These are phyloP conservation scores for Hirtodrosophila confusa DNA, from an alignment of 2,888 invertebrate species.

Conservation along the genomic window DNA sequence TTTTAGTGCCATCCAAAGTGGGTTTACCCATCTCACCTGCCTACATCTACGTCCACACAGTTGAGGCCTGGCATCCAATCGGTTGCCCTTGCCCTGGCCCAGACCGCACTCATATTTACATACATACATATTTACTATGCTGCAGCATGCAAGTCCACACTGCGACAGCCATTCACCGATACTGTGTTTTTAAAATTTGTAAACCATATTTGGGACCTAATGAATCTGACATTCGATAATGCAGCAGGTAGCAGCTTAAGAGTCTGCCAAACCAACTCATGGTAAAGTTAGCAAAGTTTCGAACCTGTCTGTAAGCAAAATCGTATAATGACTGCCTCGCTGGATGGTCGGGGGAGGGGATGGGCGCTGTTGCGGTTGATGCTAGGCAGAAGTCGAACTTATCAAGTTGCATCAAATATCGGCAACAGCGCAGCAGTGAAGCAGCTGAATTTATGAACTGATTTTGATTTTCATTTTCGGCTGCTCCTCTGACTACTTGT, in stretches of 20 bases:
- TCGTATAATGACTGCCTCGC: constrained; percentile 49
- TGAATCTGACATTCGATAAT: constrained; percentile 79
- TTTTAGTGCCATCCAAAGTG: background rate
- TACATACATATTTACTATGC: background rate
- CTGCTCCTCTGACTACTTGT: constrained; percentile 5
- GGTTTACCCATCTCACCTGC: background rate
- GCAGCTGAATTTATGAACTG: constrained; percentile 10
- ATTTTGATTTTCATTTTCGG: constrained; percentile 26
- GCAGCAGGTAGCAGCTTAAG: constrained; percentile 33
- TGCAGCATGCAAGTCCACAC: too few relatives aligned
- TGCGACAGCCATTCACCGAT: constrained; percentile 5
- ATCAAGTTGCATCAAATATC: constrained; percentile 56
- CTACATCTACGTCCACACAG: too few relatives aligned
- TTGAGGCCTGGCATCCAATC: background rate
- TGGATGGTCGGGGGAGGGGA: background rate
- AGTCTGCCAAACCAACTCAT: constrained; percentile 35
- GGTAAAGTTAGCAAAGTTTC: constrained; percentile 67
- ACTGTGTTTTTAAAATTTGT: constrained; percentile 39
- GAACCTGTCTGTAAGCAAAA: constrained; percentile 53
- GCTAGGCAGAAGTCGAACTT: constrained; percentile 51
- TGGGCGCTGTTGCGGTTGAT: constrained; percentile 5
- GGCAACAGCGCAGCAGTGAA: constrained; percentile 11
- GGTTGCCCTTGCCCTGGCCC: background rate
- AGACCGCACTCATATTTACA: background rate
- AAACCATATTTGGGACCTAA: constrained; percentile 68